Base-by-base conservation (phyloP, 2,113 vertebrate genomes). In the Spea bombifrons region DNA sequence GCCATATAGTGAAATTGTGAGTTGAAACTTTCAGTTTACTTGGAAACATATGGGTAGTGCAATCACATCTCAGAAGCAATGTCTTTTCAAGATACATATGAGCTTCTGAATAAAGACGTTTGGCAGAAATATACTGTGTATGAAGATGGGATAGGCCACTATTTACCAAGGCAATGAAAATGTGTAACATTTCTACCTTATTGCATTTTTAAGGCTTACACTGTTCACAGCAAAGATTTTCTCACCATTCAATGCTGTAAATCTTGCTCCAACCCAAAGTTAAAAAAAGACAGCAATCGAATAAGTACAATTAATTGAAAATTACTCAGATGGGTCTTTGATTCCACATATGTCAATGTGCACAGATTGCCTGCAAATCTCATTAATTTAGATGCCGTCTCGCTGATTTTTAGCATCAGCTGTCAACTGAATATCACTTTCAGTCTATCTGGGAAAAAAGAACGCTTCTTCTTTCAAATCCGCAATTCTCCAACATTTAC, bases 401-500 rank as follows among this genome's bases (percentile, higher is more conserved):
- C 10, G 55, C 9, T 59, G 55, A 59, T 59, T 59, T 59, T 59
- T 59, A 59, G 55, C 55, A 59, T 59, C 3, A 59, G 55, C 55
- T 59, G 55, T 59, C 55, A 59, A 59, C 10, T 13, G 52, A 66
- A 47, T 59, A 68, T 76, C 75, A 59, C 49, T 76, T 30, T 57
- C 16, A 76, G 52, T 67, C 64, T 75, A 13, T 43, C 49, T 30
- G 7, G 15, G 4, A 52, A 68, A 55, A 30, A 67, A 45, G 7
- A 47, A 44, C 5, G 57, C 61, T 16, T 53, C 13, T 47, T 44
- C 75, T 57, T 47, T 48, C 44, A 5, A 43, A 76, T 16, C 74
- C 66, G 59, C 64, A 49, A 68, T 64, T 16, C 61, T 8, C 61
- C 61, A 64, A 16, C 8, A 45, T 30, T 49, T 7, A 69, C 75